phyloP scores from a whole-genome alignment of 2,888 invertebrate species.

The Ametastegia equiseti region DNA sequence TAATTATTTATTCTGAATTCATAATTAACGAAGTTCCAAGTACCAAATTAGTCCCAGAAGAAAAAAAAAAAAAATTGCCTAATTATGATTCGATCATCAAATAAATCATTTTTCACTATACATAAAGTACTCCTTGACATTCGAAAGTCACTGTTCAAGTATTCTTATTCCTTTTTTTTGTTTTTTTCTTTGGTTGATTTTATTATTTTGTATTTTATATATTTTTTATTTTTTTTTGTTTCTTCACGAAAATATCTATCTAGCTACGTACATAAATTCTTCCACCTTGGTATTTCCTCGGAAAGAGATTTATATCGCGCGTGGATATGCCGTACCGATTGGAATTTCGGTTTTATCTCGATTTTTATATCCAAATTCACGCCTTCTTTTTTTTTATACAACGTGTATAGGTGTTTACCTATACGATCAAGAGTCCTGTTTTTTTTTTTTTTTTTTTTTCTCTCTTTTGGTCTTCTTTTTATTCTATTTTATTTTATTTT shows the following conservation, averaged over 20 bases:
- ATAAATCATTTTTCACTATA: not conserved
- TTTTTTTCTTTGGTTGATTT: no score
- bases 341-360: slow-evolving; percentile 3
- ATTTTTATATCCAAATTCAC: slow-evolving; percentile 10
- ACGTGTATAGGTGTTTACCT: no score
- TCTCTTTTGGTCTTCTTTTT: not conserved
- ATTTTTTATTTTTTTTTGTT: no score
- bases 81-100: not conserved
- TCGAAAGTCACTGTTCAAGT: not conserved
- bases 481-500: not conserved
- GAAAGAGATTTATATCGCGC: not conserved
- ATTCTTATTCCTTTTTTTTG: no score
- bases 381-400: not conserved
- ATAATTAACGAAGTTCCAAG: no score
- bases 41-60: no score
- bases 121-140: not conserved
- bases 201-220: no score
- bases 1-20: no score
- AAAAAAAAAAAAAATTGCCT: no score
- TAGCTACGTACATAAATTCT: not conserved
- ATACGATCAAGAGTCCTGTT: no score
- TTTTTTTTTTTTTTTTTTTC: not conserved
- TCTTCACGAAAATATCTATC: not conserved
- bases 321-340: no score
- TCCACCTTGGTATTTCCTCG: not conserved